These are phyloP conservation scores for Datnioides undecimradiatus DNA, from an alignment of 2,113 vertebrate species.

Conservation along the genomic window DNA sequence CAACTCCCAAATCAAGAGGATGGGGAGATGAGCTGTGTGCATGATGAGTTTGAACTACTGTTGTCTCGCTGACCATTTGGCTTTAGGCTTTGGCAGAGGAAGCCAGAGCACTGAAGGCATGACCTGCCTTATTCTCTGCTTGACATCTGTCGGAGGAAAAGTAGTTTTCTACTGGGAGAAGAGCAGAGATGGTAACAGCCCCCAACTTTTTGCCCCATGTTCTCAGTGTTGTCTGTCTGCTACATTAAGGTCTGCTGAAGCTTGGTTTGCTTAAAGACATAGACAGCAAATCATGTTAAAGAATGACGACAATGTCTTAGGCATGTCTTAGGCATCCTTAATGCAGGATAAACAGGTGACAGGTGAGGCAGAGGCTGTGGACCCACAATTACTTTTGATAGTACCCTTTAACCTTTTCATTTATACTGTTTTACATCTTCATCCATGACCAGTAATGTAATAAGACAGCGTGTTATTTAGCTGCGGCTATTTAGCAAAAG, in stretches of 20 bases:
- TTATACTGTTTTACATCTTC: neutral
- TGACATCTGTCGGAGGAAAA: constrained; percentile 29
- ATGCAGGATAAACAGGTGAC: neutral
- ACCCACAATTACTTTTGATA: no score
- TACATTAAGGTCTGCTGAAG: neutral
- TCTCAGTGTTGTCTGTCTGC: constrained; percentile 14
- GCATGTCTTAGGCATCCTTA: neutral
- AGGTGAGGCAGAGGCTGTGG: neutral
- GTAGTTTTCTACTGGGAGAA: neutral
- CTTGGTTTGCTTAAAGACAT: neutral
- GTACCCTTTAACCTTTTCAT: no score
- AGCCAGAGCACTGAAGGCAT: neutral
- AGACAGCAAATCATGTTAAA: neutral
- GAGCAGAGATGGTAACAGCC: constrained; percentile 4
- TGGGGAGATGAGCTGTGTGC: neutral
- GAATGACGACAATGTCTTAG: neutral
- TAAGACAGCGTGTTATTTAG: neutral
- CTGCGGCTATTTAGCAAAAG: neutral
- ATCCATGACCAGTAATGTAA: neutral
- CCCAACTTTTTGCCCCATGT: constrained; percentile 14
- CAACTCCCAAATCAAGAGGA: neutral
- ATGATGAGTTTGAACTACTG: constrained; percentile 18
- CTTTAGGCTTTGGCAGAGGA: constrained; percentile 5
- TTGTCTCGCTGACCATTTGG: neutral
- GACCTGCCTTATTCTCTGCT: constrained; percentile 12